Evolutionary conservation across 2,888 invertebrate genomes (phyloP), one percentile per base, ranked within the genome.

Genomic region (Thereva nobilitata): DNA sequence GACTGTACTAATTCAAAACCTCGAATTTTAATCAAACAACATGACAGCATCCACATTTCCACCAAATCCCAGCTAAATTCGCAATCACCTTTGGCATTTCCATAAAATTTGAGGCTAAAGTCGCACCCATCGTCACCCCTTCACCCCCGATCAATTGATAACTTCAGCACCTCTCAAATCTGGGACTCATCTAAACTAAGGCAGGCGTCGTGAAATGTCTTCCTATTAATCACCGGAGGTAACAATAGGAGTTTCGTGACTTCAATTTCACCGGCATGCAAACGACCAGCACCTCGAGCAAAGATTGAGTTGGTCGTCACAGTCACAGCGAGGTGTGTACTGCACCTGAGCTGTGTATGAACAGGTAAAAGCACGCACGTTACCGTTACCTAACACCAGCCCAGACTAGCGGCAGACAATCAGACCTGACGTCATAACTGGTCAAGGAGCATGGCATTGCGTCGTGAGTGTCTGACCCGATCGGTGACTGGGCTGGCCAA

Each of bases 191-290:
- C 40, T 38, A 40, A 42, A n/a, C 34, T 2, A 50, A 61, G 40
- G 49, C 50, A 12, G 41, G 34, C 12, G 34, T 50, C 61, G 59
- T 67, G 66, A 61, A 52, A 53, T 67, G 53, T 66, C 50, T 52
- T 67, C 42, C 12, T 37, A 53, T 44, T 54, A 52, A 59, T 59
- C 61, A 59, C 50, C 41, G 57, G 53, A 41, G 59, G 35, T 53
- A 67, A 67, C 66, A 67, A 67, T 67, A 23, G 66, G 45, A 45
- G 53, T 41, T 67, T 59, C 59, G 66, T 67, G 66, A 67, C 59
- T 42, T 44, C 59, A 41, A 23, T 35, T 53, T 61, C 53, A 45
- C 45, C 38, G 57, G 66, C 66, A 67, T 67, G 66, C 66, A 61
- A 67, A 53, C 59, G 53, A 52, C 53, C 8, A 50, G 49, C 54